Percentiles rank a stretch among this genome's conserved stretches.
Conservation (phyloP, 2,113 vertebrate genomes). For the Pygathrix nemaeus region DNA sequence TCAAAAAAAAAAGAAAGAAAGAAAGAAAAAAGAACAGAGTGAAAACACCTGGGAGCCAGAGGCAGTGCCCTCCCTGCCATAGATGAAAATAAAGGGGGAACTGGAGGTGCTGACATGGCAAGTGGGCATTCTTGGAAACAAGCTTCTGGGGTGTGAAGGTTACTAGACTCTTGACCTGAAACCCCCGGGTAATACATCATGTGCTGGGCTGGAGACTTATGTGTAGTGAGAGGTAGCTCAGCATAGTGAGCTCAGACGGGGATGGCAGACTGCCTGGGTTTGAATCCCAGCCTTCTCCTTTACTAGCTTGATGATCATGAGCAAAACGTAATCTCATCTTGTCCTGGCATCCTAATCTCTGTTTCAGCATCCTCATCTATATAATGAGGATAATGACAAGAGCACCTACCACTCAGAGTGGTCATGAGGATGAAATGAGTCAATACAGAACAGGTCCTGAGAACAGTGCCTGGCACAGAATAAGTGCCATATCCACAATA, state of each 20-base stretch:
- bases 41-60: background rate
- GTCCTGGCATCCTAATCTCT: background rate
- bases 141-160: too few species aligned
- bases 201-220: accelerated
- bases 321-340: background rate
- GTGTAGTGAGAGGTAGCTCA: accelerated
- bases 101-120: background rate
- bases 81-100: background rate
- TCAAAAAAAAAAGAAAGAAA: too few species aligned
- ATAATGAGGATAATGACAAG: too few species aligned
- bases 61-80: background rate
- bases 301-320: background rate
- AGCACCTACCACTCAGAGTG: background rate
- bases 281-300: background rate
- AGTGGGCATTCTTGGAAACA: background rate
- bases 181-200: background rate
- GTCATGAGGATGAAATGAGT: background rate
- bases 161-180: background rate
- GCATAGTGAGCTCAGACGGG: accelerated
- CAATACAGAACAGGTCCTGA: accelerated
- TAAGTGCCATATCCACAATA: accelerated
- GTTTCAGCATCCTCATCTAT: background rate
- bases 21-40: too few species aligned
- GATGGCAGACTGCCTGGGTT: background rate
- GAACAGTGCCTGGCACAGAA: background rate